These are phyloP conservation scores for Caenorhabditis tropicalis DNA, from an alignment of 1,140 invertebrate genomes.

Conservation along the genomic window DNA sequence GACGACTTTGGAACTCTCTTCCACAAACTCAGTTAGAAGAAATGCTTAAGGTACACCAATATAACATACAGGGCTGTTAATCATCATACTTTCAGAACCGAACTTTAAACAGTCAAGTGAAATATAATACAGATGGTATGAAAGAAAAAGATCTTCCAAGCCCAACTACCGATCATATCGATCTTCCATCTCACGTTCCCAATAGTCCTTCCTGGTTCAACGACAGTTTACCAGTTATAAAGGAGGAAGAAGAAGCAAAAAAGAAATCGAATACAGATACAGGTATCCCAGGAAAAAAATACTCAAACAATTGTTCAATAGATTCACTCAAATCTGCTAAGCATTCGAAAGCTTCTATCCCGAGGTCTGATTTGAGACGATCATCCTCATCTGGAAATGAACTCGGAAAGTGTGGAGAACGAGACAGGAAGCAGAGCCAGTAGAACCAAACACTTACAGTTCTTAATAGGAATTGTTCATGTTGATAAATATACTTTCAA, in stretches of 20 bases:
- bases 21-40: constrained; percentile 24
- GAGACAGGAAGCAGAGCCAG: constrained; percentile 1
- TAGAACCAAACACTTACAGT: background rate
- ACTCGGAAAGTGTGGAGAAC: background rate
- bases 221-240: constrained; percentile 18
- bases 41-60: background rate
- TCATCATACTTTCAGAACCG: background rate
- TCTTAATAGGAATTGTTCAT: too few relatives aligned
- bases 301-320: background rate
- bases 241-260: constrained; percentile 20
- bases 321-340: background rate
- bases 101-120: background rate
- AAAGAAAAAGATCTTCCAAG: background rate
- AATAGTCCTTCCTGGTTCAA: background rate
- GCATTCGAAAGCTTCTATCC: background rate
- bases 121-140: background rate
- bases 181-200: background rate
- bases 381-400: background rate
- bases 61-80: too few relatives aligned
- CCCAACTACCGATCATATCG: constrained; percentile 1
- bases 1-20: background rate
- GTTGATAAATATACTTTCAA: too few relatives aligned
- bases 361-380: background rate
- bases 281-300: background rate
- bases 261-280: background rate